Base-by-base conservation (phyloP, 1,140 invertebrate species). In the Calephelis nemesis region DNA sequence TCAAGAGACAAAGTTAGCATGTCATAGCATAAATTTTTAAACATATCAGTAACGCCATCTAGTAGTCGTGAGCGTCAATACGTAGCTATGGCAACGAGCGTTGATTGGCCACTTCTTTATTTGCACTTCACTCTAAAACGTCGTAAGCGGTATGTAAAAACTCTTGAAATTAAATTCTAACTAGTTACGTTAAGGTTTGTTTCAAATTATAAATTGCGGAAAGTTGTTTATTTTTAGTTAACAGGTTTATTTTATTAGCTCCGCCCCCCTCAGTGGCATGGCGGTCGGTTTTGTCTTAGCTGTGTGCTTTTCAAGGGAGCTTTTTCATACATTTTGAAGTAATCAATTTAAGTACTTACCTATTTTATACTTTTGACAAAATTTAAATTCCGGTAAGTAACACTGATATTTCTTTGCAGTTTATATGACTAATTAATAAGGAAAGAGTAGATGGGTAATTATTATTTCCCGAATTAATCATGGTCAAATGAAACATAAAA, bases 21-120 rank as follows among this genome's bases (percentile, higher is more conserved):
- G 3, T n/a, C n/a, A 7, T n/a, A 12, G 58, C 7, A 12, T 40
- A 60, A 60, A 12, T 60, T 39, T 4, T 7, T 39, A 68, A 70
- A 50, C 54, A 47, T 15, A 64, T 70, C 47, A 47, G 13, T 68
- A 78, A 62, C 82, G 88, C 87, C 88, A 89, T 90, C 87, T 89
- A 78, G 72, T 68, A 67, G 47, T 65, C 52, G 63, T 60, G 52
- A 47, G 71, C 63, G 67, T 47, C 71, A 76, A 73, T 65, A 40
- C 78, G 85, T 87, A 68, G 80, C 74, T 71, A 86, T 86, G 76
- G 82, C 76, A 82, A 90, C 86, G 84, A 71, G 73, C 81, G 78
- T 82, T 90, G 81, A 89, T 90, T 90, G 87, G 87, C 88, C 83
- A 84, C 84, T 88, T 85, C 77, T 73, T 19, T 67, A 60, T 48